Base-by-base conservation (phyloP, 2,888 invertebrate species). In the Cheilosia vulpina region DNA sequence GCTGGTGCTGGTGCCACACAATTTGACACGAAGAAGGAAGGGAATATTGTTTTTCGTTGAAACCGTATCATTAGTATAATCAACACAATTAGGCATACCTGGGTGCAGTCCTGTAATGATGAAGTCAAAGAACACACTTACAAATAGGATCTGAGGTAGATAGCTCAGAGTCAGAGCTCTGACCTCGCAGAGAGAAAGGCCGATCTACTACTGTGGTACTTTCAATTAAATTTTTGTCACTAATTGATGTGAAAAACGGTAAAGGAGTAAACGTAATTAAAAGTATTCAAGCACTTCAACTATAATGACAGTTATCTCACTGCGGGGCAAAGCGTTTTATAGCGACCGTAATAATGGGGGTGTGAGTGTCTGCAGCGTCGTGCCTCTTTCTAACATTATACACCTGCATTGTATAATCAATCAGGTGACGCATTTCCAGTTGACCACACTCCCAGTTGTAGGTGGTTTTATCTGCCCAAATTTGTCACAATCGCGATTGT, bases 31-130 rank as follows among this genome's bases (percentile, higher is more conserved):
- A 77, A 66, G 80, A 53, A 80, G 80, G 80, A 80, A 80, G 84
- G 80, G 75, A 75, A 60, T 65, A 24, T 47, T n/a, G 5, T 52
- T 47, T 57, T 58, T 34, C 47, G 13, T 19, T 24, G 52, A 72
- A 73, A 83, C 83, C 83, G 43, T 84, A 80, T 75, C 75, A 75
- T 84, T 84, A 84, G 65, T 58, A 60, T 75, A 75, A 84, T 80
- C 84, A 80, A 84, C 60, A 53, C 80, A 80, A 80, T 84, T 84
- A 38, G 38, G 13, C 4, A 13, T 38, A 80, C 69, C 68, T 69
- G 41, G 80, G 84, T 80, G 78, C 84, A 80, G 80, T 41, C 57
- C 57, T 52, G 58, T 58, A 73, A 75, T 84, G 68, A 73, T 83
- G 68, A 73, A 69, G 68, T 69, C 72, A 83, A 72, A 68, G 66